Base-by-base conservation (phyloP, 2,113 vertebrate species). In the Odobenus rosmarus region DNA sequence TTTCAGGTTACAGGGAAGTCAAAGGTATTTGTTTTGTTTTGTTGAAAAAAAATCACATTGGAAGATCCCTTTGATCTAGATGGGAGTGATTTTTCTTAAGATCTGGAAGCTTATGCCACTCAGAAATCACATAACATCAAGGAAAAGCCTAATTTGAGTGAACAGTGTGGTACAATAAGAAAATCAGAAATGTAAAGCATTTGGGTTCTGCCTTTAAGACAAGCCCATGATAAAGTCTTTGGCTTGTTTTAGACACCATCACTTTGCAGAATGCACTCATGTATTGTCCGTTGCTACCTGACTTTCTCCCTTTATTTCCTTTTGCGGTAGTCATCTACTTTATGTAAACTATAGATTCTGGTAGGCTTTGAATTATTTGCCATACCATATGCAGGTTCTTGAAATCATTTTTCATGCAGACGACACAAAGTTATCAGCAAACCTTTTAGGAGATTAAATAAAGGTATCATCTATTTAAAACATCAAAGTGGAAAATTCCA, bases 281-380 rank as follows among this genome's bases (percentile, higher is more conserved):
- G 21, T 88, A 53, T 88, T 98, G 97, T 96, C 83, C 84, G 92
- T 92, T 92, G 42, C 49, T 96, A 28, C 86, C 81, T 69, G 86
- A 95, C n/a, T 72, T 97, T 90, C 95, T 96, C 91, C 49, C 80
- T 94, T 96, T 93, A 92, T 97, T 95, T 96, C 72, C 71, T 98
- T 95, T 39, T 79, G 61, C 88, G 59, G 90, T 59, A 96, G 9
- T 72, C 92, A 88, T 90, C 80, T 93, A 91, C 74, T 90, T 98
- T 87, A 74, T n/a, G 31, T 97, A 71, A 39, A 39, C 26, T n/a
- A 59, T 93, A 85, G 94, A 96, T 82, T 90, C 24, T 55, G 83
- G 28, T 72, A 93, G 94, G 39, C 36, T 81, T 62, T n/a, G 61
- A 96, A 46, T 57, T 87, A 13, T 28, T 0, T 96, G 14, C 26